A percentile compares a stretch with the other conserved stretches of the same genome.
Conservation (phyloP, 2,797 vertebrate genomes). For the Sebastes reedi region DNA sequence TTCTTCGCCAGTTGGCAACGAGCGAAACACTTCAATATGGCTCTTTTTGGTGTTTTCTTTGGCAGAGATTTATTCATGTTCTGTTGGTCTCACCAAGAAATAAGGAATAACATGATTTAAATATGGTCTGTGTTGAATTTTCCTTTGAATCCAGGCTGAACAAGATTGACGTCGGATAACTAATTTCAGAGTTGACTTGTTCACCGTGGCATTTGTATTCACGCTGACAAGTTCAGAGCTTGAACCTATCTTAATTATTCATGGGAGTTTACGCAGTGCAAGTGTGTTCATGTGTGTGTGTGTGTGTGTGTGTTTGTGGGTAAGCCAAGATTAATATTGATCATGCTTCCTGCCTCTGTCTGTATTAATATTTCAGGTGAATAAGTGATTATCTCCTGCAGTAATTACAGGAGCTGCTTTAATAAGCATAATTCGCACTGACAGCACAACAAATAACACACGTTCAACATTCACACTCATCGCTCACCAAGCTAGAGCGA, state of each 20-base stretch:
- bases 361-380: conserved; percentile 79
- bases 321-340: conserved; percentile 76
- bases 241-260: conserved; percentile 76
- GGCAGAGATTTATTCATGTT: background rate
- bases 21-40: background rate
- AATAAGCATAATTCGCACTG: conserved; percentile 20
- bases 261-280: conserved; percentile 61
- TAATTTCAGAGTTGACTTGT: conserved; percentile 48
- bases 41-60: conserved; percentile 8
- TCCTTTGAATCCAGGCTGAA: background rate
- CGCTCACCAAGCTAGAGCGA: background rate
- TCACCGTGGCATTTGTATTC: conserved; percentile 61
- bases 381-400: conserved; percentile 64
- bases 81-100: background rate
- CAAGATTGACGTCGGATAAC: conserved; percentile 11
- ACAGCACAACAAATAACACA: conserved; percentile 20
- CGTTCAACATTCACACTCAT: background rate
- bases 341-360: conserved; percentile 64
- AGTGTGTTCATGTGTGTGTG: conserved; percentile 6
- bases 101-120: background rate
- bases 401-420: conserved; percentile 53
- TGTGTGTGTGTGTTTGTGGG: conserved; percentile 4
- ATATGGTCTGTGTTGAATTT: conserved; percentile 1
- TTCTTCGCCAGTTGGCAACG: background rate
- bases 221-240: conserved; percentile 56